Evolutionary conservation across 2,888 invertebrate genomes (phyloP).

Genomic region (Anthrax anthrax): DNA sequence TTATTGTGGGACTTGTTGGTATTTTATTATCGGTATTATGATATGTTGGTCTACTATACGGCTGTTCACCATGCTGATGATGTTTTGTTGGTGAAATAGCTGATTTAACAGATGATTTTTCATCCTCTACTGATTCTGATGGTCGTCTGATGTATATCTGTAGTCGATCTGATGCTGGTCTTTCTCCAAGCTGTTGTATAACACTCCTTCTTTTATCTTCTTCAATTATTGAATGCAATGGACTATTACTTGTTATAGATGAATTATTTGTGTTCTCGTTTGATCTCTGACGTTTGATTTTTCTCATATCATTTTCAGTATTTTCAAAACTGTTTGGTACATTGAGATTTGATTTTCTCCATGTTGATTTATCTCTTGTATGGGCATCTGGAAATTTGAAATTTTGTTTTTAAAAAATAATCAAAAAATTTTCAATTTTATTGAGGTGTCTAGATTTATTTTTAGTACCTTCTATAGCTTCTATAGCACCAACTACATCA

Average conservation of each 20-base stretch:
- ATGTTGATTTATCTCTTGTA: constrained; percentile 41
- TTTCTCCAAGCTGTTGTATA: constrained; percentile 40
- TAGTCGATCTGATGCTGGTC: constrained; percentile 38
- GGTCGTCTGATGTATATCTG: constrained; percentile 45
- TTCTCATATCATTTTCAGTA: constrained; percentile 34
- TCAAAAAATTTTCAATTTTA: constrained; percentile 14
- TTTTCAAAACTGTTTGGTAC: constrained; percentile 48
- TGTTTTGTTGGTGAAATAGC: constrained; percentile 7
- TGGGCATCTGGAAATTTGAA: constrained; percentile 20
- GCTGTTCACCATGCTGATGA: neutral
- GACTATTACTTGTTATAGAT: constrained; percentile 21
- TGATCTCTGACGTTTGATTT: constrained; percentile 43
- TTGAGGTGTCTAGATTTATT: neutral
- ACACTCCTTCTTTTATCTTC: constrained; percentile 46
- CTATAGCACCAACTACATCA: constrained; percentile 71
- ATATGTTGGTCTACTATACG: neutral
- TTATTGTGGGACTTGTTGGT: too few relatives aligned
- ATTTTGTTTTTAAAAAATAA: too few relatives aligned
- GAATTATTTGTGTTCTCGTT: constrained; percentile 36
- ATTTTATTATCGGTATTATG: neutral
- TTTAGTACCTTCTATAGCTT: constrained; percentile 64
- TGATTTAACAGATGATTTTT: neutral
- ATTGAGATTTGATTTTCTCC: constrained; percentile 56
- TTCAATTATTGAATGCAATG: constrained; percentile 44
- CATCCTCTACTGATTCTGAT: constrained; percentile 20